These are phyloP conservation scores for Spinus olivaceus DNA, from an alignment of 2,797 vertebrate genomes.

Conservation along the genomic window DNA sequence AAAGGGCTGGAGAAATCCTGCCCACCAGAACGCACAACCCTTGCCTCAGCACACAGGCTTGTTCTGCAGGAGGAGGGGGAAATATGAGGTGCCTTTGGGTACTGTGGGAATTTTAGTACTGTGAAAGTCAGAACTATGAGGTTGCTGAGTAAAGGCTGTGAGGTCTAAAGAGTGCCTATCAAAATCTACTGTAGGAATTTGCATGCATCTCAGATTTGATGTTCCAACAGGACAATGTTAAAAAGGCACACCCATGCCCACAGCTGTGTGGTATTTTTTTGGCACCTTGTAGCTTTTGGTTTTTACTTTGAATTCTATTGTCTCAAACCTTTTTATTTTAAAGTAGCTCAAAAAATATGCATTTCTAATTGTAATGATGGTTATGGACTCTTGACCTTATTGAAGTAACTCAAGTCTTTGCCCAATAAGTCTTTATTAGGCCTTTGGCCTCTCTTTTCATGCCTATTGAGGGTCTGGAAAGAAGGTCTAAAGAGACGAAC, in stretches of 20 bases:
- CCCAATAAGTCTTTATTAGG: not conserved
- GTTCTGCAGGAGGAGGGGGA: not conserved
- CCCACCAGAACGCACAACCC: not conserved
- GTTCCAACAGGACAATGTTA: fast-evolving
- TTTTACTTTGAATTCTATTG: not conserved
- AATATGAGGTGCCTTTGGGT: not conserved
- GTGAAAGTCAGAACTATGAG: not conserved
- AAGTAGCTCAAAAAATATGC: not conserved
- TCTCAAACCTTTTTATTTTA: not conserved
- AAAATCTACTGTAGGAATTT: not conserved
- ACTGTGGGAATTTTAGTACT: not conserved
- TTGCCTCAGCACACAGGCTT: not conserved
- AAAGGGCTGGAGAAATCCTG: not conserved
- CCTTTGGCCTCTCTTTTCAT: not conserved
- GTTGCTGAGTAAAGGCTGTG: not conserved
- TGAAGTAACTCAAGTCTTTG: not conserved
- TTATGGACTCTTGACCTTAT: not conserved
- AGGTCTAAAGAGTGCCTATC: not conserved
- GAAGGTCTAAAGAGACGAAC: not conserved
- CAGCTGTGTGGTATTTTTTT: not conserved
- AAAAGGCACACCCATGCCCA: not conserved
- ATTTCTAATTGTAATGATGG: not conserved
- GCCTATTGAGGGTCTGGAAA: not conserved
- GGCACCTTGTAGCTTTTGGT: not conserved
- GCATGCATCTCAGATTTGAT: fast-evolving